These are phyloP conservation scores for Balanococcus diminutus DNA, from an alignment of 2,888 invertebrate species.

Conservation along the genomic window DNA sequence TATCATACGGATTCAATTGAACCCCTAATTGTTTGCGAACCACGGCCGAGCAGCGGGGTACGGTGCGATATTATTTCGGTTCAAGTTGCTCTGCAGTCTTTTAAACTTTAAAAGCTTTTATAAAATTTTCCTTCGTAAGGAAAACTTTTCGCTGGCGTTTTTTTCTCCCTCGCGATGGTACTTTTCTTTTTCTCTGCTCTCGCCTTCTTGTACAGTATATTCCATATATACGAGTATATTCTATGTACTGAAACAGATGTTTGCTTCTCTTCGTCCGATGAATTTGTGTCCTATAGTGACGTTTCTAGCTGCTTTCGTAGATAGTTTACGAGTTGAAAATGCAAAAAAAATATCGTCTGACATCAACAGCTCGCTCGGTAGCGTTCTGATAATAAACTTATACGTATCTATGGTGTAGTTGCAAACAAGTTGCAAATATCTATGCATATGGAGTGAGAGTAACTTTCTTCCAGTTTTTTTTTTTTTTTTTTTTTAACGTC, in stretches of 20 bases:
- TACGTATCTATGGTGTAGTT: too few species aligned
- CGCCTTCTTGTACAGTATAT: neutral
- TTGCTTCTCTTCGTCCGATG: neutral
- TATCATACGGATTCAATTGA: constrained; percentile 54
- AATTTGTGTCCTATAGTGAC: neutral
- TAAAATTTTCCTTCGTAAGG: constrained; percentile 42
- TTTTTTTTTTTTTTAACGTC: too few species aligned
- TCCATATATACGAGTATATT: neutral
- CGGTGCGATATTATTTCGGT: constrained; percentile 50
- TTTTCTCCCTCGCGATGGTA: neutral
- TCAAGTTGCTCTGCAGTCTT: constrained; percentile 45
- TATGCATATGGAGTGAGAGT: too few species aligned
- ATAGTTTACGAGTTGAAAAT: constrained; percentile 4
- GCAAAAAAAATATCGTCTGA: neutral
- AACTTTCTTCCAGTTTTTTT: too few species aligned
- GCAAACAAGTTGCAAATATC: too few species aligned
- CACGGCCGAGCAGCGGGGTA: constrained; percentile 13
- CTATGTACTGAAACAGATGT: constrained; percentile 20
- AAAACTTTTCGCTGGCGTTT: constrained; percentile 30
- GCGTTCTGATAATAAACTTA: too few species aligned
- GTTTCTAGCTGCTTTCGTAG: neutral
- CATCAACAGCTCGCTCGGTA: neutral
- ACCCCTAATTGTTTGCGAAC: constrained; percentile 54
- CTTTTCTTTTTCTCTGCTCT: neutral
- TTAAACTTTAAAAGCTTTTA: constrained; percentile 46